Evolutionary conservation across 1,140 invertebrate species (phyloP).

Genomic region (Penaeus chinensis): DNA sequence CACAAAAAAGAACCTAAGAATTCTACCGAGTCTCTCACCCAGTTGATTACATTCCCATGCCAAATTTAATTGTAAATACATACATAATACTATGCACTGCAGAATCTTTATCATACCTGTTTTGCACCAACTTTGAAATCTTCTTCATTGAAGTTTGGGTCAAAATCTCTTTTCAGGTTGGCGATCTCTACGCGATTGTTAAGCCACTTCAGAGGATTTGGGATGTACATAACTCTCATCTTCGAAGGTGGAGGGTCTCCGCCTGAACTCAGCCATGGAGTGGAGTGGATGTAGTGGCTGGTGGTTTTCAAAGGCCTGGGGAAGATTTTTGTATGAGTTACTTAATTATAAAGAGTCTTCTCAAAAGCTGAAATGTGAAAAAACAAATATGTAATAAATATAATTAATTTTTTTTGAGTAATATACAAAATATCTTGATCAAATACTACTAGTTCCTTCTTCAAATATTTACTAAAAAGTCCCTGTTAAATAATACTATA

Average conservation of each 20-base stretch:
- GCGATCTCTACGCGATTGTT: constrained; percentile 43
- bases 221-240: constrained; percentile 52
- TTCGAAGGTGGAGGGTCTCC: background rate
- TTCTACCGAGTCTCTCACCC: no score
- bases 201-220: constrained; percentile 49
- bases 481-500: no score
- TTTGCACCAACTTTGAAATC: constrained; percentile 42
- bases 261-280: background rate
- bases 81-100: background rate
- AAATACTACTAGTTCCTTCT: no score
- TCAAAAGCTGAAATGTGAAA: no score
- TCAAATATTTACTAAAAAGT: no score
- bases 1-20: no score
- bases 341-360: no score
- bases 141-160: constrained; percentile 23
- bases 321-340: no score
- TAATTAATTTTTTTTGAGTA: no score
- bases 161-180: constrained; percentile 41
- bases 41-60: background rate
- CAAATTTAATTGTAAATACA: background rate
- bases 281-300: background rate
- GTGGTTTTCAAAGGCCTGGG: no score
- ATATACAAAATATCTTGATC: no score
- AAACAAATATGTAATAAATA: no score
- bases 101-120: constrained; percentile 14